Evolutionary conservation across 1,140 invertebrate genomes (phyloP).

Genomic region (Venturia canescens): DNA sequence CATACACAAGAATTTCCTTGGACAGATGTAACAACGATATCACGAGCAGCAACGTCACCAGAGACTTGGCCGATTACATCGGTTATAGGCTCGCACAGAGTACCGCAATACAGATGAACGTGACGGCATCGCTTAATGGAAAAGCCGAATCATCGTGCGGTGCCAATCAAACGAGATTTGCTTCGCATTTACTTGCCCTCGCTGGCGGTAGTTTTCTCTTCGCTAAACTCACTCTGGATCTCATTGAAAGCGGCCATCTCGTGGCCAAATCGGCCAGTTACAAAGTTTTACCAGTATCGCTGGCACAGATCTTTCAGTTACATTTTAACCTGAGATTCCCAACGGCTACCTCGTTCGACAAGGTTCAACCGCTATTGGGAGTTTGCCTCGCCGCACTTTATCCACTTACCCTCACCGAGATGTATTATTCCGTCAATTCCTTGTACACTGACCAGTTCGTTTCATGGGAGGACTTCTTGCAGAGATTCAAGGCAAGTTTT

Average conservation of each 20-base stretch:
- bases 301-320: conserved; percentile 94
- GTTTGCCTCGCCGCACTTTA: conserved; percentile 93
- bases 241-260: conserved; percentile 94
- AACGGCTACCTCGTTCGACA: conserved; percentile 92
- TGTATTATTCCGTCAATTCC: conserved; percentile 96
- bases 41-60: conserved; percentile 79
- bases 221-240: conserved; percentile 93
- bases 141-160: conserved; percentile 79
- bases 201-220: conserved; percentile 95
- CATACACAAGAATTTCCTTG: conserved; percentile 85
- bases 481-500: conserved; percentile 84
- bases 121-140: conserved; percentile 83
- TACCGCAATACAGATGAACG: conserved; percentile 89
- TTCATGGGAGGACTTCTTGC: conserved; percentile 93
- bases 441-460: conserved; percentile 85
- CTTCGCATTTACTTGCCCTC: conserved; percentile 88
- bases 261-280: conserved; percentile 95
- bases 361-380: conserved; percentile 90
- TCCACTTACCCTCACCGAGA: conserved; percentile 92
- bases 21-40: conserved; percentile 83
- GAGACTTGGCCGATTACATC: conserved; percentile 92
- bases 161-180: conserved; percentile 86
- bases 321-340: conserved; percentile 96
- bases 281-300: conserved; percentile 92
- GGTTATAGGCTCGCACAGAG: conserved; percentile 88